A percentile compares a stretch with the other conserved stretches of the same genome.
phyloP scores from a whole-genome alignment of 2,888 invertebrate species.

The Oeneis ivallda region DNA sequence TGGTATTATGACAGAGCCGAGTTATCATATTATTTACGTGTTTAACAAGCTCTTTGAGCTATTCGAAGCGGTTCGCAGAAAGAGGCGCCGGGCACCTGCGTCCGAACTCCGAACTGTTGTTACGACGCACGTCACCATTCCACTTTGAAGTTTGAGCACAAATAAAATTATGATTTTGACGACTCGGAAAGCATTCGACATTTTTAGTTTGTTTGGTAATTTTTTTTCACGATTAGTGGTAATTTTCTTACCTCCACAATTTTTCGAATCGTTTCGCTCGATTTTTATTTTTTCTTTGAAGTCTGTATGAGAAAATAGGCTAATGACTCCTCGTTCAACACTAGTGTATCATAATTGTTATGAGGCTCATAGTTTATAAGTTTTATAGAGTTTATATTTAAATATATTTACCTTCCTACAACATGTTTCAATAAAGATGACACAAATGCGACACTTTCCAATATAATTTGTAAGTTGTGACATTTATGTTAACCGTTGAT shows the following conservation, averaged over 20 bases:
- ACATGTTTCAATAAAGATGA: background rate
- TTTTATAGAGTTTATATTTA: background rate
- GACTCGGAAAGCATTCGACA: constrained; percentile 16
- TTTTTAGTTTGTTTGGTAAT: constrained; percentile 15
- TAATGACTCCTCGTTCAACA: background rate
- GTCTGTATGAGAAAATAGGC: background rate
- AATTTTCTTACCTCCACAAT: constrained; percentile 1
- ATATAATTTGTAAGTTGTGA: background rate
- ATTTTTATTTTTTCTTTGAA: constrained; percentile 10
- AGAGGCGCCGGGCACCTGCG: constrained; percentile 33
- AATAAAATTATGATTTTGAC: constrained; percentile 17
- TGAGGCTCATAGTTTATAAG: background rate
- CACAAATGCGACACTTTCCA: constrained; percentile 1
- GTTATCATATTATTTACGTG: constrained; percentile 37
- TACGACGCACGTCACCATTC: background rate
- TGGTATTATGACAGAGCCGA: constrained; percentile 35
- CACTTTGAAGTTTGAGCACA: constrained; percentile 33
- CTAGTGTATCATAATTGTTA: constrained; percentile 1
- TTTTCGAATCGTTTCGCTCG: constrained; percentile 1
- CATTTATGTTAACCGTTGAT: background rate
- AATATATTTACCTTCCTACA: background rate
- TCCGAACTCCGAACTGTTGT: constrained; percentile 11
- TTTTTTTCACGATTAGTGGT: constrained; percentile 19
- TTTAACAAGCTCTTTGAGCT: constrained; percentile 31
- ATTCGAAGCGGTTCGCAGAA: constrained; percentile 28